These are phyloP conservation scores for Cephus pygmeus DNA, from an alignment of 2,888 invertebrate genomes.

Conservation along the genomic window DNA sequence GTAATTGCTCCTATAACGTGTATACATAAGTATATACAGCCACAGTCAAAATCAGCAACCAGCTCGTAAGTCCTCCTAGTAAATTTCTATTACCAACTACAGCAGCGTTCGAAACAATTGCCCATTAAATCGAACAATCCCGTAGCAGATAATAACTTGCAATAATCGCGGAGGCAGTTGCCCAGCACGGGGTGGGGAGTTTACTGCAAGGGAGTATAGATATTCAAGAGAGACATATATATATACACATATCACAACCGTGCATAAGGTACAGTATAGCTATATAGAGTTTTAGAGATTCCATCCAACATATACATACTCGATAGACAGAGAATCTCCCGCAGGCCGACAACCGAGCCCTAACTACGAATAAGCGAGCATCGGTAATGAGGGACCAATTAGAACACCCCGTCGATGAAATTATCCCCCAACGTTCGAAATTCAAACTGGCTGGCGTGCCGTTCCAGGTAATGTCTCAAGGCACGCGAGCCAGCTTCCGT, in stretches of 20 bases:
- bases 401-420: conserved; percentile 64
- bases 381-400: conserved; percentile 66
- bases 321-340: conserved; percentile 6
- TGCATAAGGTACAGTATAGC: too few species aligned
- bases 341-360: conserved; percentile 8
- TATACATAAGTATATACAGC: too few species aligned
- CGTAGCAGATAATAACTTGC: conserved; percentile 63
- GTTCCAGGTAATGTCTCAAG: conserved; percentile 50
- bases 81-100: conserved; percentile 61
- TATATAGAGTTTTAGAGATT: too few species aligned
- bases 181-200: conserved; percentile 21
- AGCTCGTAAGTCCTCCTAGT: conserved; percentile 32
- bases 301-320: background rate
- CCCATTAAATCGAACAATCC: conserved; percentile 63
- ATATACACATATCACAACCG: background rate
- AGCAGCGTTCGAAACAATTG: conserved; percentile 61
- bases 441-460: conserved; percentile 61
- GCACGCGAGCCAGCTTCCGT: conserved; percentile 50
- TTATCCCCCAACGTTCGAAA: conserved; percentile 61
- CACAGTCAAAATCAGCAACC: too few species aligned
- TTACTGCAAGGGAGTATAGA: conserved; percentile 15
- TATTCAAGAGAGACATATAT: conserved; percentile 6
- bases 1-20: too few species aligned
- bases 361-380: conserved; percentile 57
- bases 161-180: conserved; percentile 50